phyloP scores from a whole-genome alignment of 1,140 invertebrate species.

The Panulirus ornatus region DNA sequence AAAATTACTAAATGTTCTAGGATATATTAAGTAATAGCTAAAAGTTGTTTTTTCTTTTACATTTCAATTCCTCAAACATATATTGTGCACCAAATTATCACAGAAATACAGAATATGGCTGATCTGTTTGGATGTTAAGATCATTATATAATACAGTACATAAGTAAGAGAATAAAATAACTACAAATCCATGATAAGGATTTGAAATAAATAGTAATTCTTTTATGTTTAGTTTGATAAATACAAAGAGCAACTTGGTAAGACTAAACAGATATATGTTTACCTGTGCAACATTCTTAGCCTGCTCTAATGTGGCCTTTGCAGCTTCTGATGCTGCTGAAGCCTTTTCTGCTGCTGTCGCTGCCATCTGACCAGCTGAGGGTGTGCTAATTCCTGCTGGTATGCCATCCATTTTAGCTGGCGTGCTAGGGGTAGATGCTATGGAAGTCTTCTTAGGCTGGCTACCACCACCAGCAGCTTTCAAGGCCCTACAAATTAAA shows the following conservation, averaged over 20 bases:
- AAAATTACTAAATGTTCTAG: too few relatives aligned
- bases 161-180: background rate
- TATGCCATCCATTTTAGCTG: conserved; percentile 66
- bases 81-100: too few relatives aligned
- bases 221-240: background rate
- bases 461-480: background rate
- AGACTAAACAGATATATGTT: background rate
- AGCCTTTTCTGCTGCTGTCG: conserved; percentile 70
- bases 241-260: background rate
- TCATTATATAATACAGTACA: background rate
- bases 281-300: conserved; percentile 75
- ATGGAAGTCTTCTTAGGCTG: conserved; percentile 29
- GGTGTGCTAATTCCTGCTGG: conserved; percentile 47
- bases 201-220: background rate
- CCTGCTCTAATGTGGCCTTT: conserved; percentile 74
- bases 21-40: too few relatives aligned
- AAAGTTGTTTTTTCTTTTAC: too few relatives aligned
- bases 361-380: conserved; percentile 63
- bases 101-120: too few relatives aligned
- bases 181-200: too few relatives aligned
- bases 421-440: conserved; percentile 55
- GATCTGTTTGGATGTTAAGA: background rate
- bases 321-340: conserved; percentile 73
- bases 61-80: too few relatives aligned
- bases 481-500: background rate